Evolutionary conservation across 2,888 invertebrate genomes (phyloP).

Genomic region (Gisinianus flammeolus): DNA sequence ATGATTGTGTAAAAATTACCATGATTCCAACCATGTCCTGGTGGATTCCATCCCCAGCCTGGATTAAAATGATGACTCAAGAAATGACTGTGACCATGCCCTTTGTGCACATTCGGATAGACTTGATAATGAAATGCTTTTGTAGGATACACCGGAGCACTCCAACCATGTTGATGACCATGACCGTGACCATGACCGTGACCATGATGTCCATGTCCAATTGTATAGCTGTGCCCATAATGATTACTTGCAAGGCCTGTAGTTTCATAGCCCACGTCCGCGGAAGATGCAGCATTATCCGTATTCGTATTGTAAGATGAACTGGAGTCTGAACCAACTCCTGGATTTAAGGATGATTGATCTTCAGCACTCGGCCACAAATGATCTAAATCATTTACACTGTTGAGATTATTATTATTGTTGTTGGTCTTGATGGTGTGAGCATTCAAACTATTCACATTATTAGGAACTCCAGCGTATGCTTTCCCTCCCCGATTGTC

Average conservation of each 20-base stretch:
- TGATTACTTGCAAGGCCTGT: neutral
- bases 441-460: neutral
- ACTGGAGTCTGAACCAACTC: neutral
- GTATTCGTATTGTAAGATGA: no score
- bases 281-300: no score
- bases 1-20: neutral
- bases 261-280: neutral
- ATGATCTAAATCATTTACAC: neutral
- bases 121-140: conserved; percentile 16
- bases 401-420: neutral
- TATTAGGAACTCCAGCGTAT: neutral
- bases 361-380: neutral
- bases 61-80: neutral
- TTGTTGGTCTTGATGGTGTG: neutral
- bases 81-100: neutral
- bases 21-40: neutral
- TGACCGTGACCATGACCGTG: neutral
- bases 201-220: neutral
- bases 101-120: neutral
- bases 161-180: neutral
- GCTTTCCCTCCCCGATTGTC: conserved; percentile 6
- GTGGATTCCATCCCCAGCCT: neutral
- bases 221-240: neutral
- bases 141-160: neutral
- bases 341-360: neutral